These are phyloP conservation scores for Sciaenops ocellatus DNA, from an alignment of 2,797 vertebrate genomes.

Conservation along the genomic window DNA sequence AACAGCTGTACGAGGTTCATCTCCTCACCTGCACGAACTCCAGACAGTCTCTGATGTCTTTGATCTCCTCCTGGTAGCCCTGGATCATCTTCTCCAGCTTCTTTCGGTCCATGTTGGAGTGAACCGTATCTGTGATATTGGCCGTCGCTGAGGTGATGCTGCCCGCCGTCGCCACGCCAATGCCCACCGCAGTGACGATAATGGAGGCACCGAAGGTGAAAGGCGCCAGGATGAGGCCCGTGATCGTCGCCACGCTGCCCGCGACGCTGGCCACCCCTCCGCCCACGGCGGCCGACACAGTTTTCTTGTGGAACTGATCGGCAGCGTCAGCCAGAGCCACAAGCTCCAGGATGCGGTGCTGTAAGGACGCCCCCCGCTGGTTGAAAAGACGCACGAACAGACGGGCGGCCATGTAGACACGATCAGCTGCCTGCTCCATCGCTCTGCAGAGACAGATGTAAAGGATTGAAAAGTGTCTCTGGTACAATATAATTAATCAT, in stretches of 20 bases:
- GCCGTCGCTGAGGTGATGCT: slow-evolving; percentile 80
- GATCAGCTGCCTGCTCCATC: slow-evolving; percentile 78
- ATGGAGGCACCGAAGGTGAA: slow-evolving; percentile 81
- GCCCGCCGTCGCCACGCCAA: slow-evolving; percentile 76
- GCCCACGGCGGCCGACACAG: slow-evolving; percentile 66
- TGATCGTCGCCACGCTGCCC: slow-evolving; percentile 80
- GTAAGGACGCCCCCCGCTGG: slow-evolving; percentile 76
- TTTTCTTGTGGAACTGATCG: slow-evolving; percentile 80
- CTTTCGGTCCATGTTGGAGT: slow-evolving; percentile 77
- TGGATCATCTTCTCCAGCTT: slow-evolving; percentile 82
- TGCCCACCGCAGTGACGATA: slow-evolving; percentile 81
- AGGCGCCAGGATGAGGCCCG: slow-evolving; percentile 78
- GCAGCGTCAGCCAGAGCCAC: slow-evolving; percentile 69
- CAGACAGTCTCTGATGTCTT: slow-evolving; percentile 72
- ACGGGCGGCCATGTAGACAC: slow-evolving; percentile 80
- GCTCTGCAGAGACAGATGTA: slow-evolving; percentile 50
- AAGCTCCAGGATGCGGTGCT: slow-evolving; percentile 78
- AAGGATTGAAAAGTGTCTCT: neutral
- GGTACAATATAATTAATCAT: too few relatives aligned
- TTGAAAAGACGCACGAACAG: slow-evolving; percentile 81
- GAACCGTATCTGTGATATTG: slow-evolving; percentile 80
- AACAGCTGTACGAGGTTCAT: neutral
- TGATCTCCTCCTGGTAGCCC: slow-evolving; percentile 79
- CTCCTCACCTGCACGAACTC: slow-evolving; percentile 74
- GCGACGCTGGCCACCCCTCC: slow-evolving; percentile 80